A percentile compares a stretch with the other conserved stretches of the same genome.
Evolutionary conservation across 2,797 vertebrate species (phyloP).

Genomic region (Adrianichthys oophorus): DNA sequence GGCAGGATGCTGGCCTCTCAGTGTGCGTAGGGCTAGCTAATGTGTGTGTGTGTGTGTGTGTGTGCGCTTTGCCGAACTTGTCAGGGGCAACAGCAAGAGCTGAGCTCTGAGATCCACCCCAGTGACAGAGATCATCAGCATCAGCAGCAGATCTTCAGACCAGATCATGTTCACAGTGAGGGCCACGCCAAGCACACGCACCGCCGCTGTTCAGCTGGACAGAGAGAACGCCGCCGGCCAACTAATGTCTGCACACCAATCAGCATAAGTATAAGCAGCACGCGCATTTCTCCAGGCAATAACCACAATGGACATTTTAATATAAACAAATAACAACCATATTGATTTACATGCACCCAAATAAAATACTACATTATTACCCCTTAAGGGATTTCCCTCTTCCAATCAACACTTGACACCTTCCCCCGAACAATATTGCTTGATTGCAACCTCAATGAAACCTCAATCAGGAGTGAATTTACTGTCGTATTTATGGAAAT

Average conservation of each 20-base stretch:
- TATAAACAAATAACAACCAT: conserved; percentile 40
- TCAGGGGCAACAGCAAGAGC: conserved; percentile 54
- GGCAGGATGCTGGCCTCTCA: conserved; percentile 34
- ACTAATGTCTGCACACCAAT: conserved; percentile 30
- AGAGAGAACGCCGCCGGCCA: conserved; percentile 15
- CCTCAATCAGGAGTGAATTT: conserved; percentile 62
- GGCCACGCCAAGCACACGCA: conserved; percentile 48
- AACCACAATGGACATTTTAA: conserved; percentile 34
- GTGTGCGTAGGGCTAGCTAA: conserved; percentile 23
- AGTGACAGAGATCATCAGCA: conserved; percentile 74
- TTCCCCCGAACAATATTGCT: conserved; percentile 59
- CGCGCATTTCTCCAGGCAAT: conserved; percentile 17
- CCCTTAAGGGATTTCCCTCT: conserved; percentile 42
- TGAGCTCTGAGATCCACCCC: conserved; percentile 65
- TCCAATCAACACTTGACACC: conserved; percentile 46
- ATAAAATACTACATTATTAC: conserved; percentile 44
- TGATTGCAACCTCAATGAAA: conserved; percentile 66
- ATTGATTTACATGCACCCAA: conserved; percentile 51
- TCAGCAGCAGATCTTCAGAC: conserved; percentile 69
- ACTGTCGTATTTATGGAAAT: conserved; percentile 73
- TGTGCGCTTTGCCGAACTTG: conserved; percentile 29
- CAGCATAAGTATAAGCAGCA: conserved; percentile 13
- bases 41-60: conserved; percentile 6
- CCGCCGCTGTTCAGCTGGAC: conserved; percentile 30
- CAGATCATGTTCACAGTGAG: conserved; percentile 62